phyloP scores from a whole-genome alignment of 2,113 vertebrate species.

The Promerops cafer region DNA sequence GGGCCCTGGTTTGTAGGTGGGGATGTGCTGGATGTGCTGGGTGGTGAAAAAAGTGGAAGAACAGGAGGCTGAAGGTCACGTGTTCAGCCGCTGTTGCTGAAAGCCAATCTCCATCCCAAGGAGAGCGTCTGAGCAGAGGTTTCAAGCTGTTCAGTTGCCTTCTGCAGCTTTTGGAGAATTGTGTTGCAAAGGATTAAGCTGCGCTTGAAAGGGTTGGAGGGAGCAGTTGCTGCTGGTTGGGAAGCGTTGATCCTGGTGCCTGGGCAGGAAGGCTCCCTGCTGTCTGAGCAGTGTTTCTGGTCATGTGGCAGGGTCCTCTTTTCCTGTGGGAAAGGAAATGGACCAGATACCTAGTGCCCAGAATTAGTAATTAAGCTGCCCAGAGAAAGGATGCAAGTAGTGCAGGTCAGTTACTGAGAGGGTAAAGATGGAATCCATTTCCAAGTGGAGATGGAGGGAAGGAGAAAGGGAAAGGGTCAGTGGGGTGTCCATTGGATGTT shows the following conservation, averaged over 20 bases:
- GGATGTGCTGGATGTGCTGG: accelerated
- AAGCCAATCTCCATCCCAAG: neutral
- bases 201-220: neutral
- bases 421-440: neutral
- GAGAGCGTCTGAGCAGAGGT: neutral
- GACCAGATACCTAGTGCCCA: neutral
- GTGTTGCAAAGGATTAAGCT: neutral
- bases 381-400: neutral
- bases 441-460: neutral
- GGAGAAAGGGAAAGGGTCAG: neutral
- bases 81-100: neutral
- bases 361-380: neutral
- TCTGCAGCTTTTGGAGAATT: neutral
- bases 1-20: neutral
- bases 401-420: neutral
- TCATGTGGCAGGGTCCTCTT: accelerated
- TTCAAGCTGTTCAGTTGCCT: neutral
- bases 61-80: neutral
- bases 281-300: neutral
- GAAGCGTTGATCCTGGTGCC: neutral
- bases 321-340: neutral
- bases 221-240: neutral
- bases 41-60: neutral
- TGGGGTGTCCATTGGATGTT: accelerated
- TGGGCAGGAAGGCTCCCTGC: neutral